These are phyloP conservation scores for Rhyacichthys aspro DNA, from an alignment of 2,797 vertebrate genomes.

Conservation along the genomic window DNA sequence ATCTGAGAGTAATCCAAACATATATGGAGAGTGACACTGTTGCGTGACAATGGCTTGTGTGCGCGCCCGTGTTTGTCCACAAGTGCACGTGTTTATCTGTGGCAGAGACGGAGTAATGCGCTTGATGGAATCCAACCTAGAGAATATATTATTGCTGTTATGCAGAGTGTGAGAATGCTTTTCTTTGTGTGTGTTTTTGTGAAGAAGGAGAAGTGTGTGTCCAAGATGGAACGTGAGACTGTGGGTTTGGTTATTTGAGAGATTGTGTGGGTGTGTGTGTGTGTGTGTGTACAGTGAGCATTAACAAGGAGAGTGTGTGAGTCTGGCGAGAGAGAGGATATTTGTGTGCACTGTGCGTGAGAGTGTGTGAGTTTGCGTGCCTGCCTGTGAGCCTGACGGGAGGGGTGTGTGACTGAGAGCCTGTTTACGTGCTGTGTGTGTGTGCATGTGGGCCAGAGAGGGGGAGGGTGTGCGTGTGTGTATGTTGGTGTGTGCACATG, in stretches of 20 bases:
- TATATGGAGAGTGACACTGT: conserved; percentile 53
- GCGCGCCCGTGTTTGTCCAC: conserved; percentile 39
- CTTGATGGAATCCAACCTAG: conserved; percentile 31
- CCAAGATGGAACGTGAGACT: conserved; percentile 77
- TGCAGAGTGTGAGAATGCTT: conserved; percentile 54
- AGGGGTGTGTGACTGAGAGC: conserved; percentile 42
- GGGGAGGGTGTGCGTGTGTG: conserved; percentile 40
- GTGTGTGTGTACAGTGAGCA: conserved; percentile 51
- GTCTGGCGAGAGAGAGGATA: conserved; percentile 69
- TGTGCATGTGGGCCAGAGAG: conserved; percentile 38
- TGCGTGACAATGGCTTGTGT: conserved; percentile 52
- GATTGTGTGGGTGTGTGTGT: conserved; percentile 58
- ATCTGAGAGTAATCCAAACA: conserved; percentile 58
- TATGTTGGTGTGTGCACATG: conserved; percentile 32
- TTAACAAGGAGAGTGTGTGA: conserved; percentile 52
- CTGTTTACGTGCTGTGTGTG: too few relatives aligned
- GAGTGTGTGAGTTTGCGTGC: conserved; percentile 46
- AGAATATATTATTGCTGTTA: conserved; percentile 49
- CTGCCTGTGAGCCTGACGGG: conserved; percentile 39
- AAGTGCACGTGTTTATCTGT: conserved; percentile 47
- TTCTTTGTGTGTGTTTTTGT: conserved; percentile 48
- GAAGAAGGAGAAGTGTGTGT: conserved; percentile 47
- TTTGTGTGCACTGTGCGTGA: conserved; percentile 64
- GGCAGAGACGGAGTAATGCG: conserved; percentile 55
- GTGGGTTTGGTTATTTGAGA: conserved; percentile 76